phyloP scores from a whole-genome alignment of 92 coral and sea anemone genomes.

The Phenganax subtilis region DNA sequence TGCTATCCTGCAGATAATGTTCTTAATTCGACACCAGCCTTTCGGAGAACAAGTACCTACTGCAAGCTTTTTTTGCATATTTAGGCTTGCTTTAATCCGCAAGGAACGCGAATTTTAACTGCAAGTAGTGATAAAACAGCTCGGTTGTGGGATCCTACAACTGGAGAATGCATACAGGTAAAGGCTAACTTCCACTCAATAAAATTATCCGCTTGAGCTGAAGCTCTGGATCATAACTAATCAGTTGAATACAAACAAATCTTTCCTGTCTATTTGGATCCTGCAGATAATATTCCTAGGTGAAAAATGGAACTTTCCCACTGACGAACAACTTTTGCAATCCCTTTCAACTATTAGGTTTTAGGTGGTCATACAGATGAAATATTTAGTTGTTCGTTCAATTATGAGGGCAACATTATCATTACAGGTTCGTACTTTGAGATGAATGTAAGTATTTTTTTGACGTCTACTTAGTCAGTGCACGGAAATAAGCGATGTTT shows the following conservation, averaged over 20 bases:
- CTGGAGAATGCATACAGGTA: constrained; percentile 92
- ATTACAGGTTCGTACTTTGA: constrained; percentile 72
- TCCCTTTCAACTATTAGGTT: constrained; percentile 47
- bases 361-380: constrained; percentile 98
- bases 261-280: too few relatives aligned
- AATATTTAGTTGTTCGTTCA: constrained; percentile 97
- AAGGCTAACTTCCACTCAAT: background rate
- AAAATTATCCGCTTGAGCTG: too few relatives aligned
- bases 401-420: constrained; percentile 91
- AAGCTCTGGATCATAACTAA: too few relatives aligned
- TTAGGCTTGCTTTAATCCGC: constrained; percentile 87
- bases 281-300: too few relatives aligned
- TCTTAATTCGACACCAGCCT: too few relatives aligned
- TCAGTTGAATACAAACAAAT: too few relatives aligned
- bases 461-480: background rate
- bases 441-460: too few relatives aligned
- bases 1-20: too few relatives aligned
- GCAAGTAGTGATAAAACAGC: constrained; percentile 98
- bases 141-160: constrained; percentile 85
- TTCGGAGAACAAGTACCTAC: too few relatives aligned
- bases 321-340: too few relatives aligned
- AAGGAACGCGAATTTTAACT: constrained; percentile 85
- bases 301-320: too few relatives aligned
- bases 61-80: background rate
- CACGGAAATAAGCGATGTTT: background rate